Conservation (phyloP, 2,888 invertebrate genomes). For the Drosophila kanekoi region DNA sequence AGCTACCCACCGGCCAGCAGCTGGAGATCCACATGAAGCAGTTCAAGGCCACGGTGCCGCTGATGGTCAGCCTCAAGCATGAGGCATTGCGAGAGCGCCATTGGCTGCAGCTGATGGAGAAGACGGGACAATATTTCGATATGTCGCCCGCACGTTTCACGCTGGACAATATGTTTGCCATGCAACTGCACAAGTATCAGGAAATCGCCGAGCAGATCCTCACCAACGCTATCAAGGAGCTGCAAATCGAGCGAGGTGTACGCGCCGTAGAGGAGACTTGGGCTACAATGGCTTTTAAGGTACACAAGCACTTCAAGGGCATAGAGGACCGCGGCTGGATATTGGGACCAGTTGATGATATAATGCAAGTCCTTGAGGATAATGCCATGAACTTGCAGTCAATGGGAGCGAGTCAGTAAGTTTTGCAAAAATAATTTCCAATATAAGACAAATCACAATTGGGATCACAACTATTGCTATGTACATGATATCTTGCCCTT, state of each 20-base stretch:
- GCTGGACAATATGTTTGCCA: constrained; percentile 95
- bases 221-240: constrained; percentile 94
- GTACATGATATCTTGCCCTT: too few relatives aligned
- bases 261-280: constrained; percentile 92
- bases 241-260: constrained; percentile 95
- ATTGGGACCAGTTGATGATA: constrained; percentile 93
- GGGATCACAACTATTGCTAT: too few relatives aligned
- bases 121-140: constrained; percentile 93
- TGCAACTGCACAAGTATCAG: constrained; percentile 94
- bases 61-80: constrained; percentile 96
- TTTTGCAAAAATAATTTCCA: background rate
- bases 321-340: constrained; percentile 91
- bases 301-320: constrained; percentile 89
- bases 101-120: constrained; percentile 95
- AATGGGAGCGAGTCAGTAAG: constrained; percentile 93
- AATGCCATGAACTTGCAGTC: constrained; percentile 96
- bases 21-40: constrained; percentile 94
- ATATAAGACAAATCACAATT: too few relatives aligned
- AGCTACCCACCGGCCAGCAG: constrained; percentile 88
- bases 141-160: constrained; percentile 96
- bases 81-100: constrained; percentile 95
- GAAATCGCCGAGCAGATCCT: constrained; percentile 94
- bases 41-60: constrained; percentile 93
- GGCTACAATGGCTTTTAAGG: constrained; percentile 88
- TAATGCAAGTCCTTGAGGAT: constrained; percentile 93